These are phyloP conservation scores for Heloderma charlesbogerti DNA, from an alignment of 2,113 vertebrate genomes.

Conservation along the genomic window DNA sequence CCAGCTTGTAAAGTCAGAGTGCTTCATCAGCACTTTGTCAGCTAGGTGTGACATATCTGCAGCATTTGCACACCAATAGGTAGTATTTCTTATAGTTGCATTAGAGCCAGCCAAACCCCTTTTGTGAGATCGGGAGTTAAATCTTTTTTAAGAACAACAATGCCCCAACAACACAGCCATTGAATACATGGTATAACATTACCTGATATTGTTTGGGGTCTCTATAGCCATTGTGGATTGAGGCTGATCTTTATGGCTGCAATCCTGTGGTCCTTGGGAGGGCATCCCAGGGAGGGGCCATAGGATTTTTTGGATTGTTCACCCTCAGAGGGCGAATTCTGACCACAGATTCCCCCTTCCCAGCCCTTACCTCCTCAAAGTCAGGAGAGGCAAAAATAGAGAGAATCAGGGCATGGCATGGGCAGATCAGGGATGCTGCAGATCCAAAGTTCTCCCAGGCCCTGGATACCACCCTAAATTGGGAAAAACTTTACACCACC, in stretches of 20 bases:
- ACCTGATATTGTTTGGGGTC: neutral
- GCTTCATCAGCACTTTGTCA: slow-evolving; percentile 50
- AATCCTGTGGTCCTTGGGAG: too few relatives aligned
- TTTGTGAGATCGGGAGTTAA: slow-evolving; percentile 48
- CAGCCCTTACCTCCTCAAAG: too few relatives aligned
- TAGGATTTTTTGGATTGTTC: too few relatives aligned
- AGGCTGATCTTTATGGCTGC: neutral
- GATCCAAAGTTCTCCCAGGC: too few relatives aligned
- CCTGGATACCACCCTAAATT: too few relatives aligned
- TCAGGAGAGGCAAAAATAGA: too few relatives aligned
- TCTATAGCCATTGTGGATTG: neutral
- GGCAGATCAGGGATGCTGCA: too few relatives aligned
- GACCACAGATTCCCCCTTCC: too few relatives aligned
- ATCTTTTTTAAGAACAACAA: neutral
- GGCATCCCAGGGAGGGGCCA: too few relatives aligned
- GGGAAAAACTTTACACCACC: too few relatives aligned
- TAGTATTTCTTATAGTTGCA: slow-evolving; percentile 40
- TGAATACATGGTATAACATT: neutral
- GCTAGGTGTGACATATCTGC: neutral
- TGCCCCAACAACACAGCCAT: neutral
- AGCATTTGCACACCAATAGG: slow-evolving; percentile 37
- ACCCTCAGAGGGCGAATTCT: too few relatives aligned
- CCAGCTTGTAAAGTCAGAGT: slow-evolving; percentile 51
- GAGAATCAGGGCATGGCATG: too few relatives aligned
- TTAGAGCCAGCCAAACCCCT: slow-evolving; percentile 42